Evolutionary conservation across 2,888 invertebrate genomes (phyloP), one percentile per base, ranked within the genome.

Genomic region (Ferrisia virgata): DNA sequence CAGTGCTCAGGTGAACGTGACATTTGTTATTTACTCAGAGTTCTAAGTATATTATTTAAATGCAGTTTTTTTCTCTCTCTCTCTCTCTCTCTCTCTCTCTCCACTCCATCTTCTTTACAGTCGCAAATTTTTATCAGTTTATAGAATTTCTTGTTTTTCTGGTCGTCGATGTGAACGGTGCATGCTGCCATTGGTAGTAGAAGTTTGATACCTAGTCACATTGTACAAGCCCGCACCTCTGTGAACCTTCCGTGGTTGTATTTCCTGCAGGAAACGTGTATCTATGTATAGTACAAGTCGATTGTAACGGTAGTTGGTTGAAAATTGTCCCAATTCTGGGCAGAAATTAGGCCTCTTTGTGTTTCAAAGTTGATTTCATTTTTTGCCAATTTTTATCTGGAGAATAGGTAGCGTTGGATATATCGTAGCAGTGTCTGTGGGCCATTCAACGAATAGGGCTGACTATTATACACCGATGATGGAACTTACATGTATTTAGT

Each of bases 1-100:
- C 33, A 11, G 28, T 72, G n/a, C 72, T 31, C 72, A n/a, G 72
- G 72, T 72, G 72, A 72, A 72, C 72, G 72, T 72, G 72, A 72
- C 72, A 72, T 72, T 72, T 33, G 72, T 72, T 33, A 33, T 33
- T 72, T 72, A 72, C 72, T 72, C 33, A n/a, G n/a, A n/a, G n/a
- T 72, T 72, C 36, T 58, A 22, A n/a, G 2, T 18, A 25, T 64
- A 15, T 47, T 33, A 72, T 72, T 72, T 72, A 72, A 72, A 72
- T 72, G 72, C 72, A 72, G 72, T 72, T 72, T 72, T 72, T 31
- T 13, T 28, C n/a, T 36, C 15, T 72, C 33, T 8, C 47, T 47
- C 18, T 6, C 4, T 47, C 18, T 3, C 43, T 5, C 18, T 18
- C 47, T 47, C 8, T 6, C 4, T 18, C 47, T 47, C 8, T 5